A percentile compares a stretch with the other conserved stretches of the same genome.
Conservation (phyloP, 1,140 invertebrate species). For the Atopsyche davidsoni region DNA sequence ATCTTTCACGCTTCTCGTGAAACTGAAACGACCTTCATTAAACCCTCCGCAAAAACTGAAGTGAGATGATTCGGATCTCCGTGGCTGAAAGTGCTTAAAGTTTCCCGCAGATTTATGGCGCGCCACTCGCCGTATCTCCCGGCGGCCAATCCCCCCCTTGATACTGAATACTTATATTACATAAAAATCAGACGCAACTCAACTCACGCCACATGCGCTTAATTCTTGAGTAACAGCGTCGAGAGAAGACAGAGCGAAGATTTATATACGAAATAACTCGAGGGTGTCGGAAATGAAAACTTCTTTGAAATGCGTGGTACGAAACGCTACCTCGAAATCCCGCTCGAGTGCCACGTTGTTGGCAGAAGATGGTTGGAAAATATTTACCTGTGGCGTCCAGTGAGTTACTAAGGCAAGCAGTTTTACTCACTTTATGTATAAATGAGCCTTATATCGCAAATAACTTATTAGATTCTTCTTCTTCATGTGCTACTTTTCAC, state of each 20-base stretch:
- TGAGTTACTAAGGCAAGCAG: too few relatives aligned
- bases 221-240: constrained; percentile 4
- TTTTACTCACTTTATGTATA: too few relatives aligned
- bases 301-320: background rate
- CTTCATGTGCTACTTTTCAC: too few relatives aligned
- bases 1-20: too few relatives aligned
- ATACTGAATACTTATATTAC: background rate
- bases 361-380: background rate
- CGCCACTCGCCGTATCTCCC: background rate
- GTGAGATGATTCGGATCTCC: too few relatives aligned
- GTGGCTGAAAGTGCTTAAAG: background rate
- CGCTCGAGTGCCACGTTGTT: background rate
- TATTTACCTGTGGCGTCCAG: too few relatives aligned
- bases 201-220: background rate
- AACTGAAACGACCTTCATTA: too few relatives aligned
- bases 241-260: constrained; percentile 2
- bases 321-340: background rate
- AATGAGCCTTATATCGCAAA: too few relatives aligned
- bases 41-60: too few relatives aligned
- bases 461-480: too few relatives aligned
- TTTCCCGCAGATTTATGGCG: background rate
- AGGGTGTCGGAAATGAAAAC: background rate
- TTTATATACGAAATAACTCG: too few relatives aligned
- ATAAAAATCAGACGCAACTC: background rate
- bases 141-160: background rate